Evolutionary conservation across 2,888 invertebrate species (phyloP).

Genomic region (Cylindroiulus punctatus): DNA sequence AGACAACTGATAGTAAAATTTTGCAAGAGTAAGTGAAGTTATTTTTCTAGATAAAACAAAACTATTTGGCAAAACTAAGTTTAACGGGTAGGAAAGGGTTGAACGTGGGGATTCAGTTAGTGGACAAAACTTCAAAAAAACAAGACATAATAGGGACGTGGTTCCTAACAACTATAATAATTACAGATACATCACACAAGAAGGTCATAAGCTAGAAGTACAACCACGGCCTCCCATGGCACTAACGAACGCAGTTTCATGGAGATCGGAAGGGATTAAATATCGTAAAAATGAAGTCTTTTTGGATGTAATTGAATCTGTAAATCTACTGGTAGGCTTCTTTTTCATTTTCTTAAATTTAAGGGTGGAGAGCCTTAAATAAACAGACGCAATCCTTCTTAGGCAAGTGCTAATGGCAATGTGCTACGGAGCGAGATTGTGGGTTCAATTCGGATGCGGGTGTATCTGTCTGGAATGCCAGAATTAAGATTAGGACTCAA

Average conservation of each 20-base stretch:
- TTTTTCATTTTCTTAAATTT: not conserved
- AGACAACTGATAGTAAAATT: constrained; percentile 98
- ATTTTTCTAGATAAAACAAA: not conserved
- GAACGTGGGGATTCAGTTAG: no score
- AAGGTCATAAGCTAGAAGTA: constrained; percentile 96
- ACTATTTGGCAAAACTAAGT: not conserved
- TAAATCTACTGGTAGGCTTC: constrained; percentile 79
- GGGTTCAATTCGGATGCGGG: constrained; percentile 98
- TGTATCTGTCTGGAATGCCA: constrained; percentile 98
- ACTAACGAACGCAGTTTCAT: constrained; percentile 99
- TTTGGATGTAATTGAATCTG: constrained; percentile 97
- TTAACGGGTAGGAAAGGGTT: not conserved
- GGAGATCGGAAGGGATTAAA: constrained; percentile 98
- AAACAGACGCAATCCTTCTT: not conserved
- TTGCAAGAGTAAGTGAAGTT: constrained; percentile 78
- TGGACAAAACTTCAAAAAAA: no score
- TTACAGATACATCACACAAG: constrained; percentile 89
- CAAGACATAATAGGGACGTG: no score
- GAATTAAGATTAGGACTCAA: constrained; percentile 95
- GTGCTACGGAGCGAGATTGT: constrained; percentile 97
- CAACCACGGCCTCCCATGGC: constrained; percentile 97
- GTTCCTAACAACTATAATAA: constrained; percentile 55
- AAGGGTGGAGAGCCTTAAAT: not conserved
- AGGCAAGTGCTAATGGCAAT: constrained; percentile 94
- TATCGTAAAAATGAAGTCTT: constrained; percentile 99